A percentile compares a stretch with the other conserved stretches of the same genome.
Conservation (phyloP, 2,888 invertebrate genomes). For the Psylliodes chrysocephalus region DNA sequence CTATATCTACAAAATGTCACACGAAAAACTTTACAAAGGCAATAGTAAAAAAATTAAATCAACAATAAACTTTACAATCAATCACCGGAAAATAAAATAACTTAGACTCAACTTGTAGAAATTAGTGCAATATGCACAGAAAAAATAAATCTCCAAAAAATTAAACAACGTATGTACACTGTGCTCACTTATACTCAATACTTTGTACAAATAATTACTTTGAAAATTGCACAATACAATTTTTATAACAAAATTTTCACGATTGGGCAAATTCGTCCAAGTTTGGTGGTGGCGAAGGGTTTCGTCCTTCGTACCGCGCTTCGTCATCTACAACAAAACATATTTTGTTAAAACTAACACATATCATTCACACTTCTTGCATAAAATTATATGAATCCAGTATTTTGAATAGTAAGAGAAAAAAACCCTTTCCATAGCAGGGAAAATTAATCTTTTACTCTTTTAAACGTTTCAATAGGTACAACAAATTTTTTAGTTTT, state of each 20-base stretch:
- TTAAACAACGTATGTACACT: conserved; percentile 56
- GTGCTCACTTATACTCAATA: conserved; percentile 43
- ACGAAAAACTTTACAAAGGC: conserved; percentile 38
- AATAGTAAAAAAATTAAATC: conserved; percentile 44
- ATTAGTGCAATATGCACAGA: conserved; percentile 47
- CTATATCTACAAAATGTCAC: conserved; percentile 46
- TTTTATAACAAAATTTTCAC: conserved; percentile 48
- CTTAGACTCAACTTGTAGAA: conserved; percentile 44
- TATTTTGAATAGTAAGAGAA: too few relatives aligned
- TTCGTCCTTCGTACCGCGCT: conserved; percentile 62
- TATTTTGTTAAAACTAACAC: not conserved
- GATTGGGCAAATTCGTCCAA: conserved; percentile 47
- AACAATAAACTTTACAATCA: conserved; percentile 45
- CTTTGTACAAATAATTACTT: conserved; percentile 30
- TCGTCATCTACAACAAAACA: conserved; percentile 59
- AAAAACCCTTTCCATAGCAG: too few relatives aligned
- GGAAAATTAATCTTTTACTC: too few relatives aligned
- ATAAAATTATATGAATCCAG: too few relatives aligned
- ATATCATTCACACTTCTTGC: too few relatives aligned
- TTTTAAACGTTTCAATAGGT: too few relatives aligned
- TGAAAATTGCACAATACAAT: conserved; percentile 52
- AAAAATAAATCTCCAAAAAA: conserved; percentile 52
- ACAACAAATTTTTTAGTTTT: too few relatives aligned
- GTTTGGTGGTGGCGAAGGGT: conserved; percentile 63
- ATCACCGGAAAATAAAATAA: conserved; percentile 48